phyloP scores from a whole-genome alignment of 2,797 vertebrate species.

The Pantherophis alleghaniensis region DNA sequence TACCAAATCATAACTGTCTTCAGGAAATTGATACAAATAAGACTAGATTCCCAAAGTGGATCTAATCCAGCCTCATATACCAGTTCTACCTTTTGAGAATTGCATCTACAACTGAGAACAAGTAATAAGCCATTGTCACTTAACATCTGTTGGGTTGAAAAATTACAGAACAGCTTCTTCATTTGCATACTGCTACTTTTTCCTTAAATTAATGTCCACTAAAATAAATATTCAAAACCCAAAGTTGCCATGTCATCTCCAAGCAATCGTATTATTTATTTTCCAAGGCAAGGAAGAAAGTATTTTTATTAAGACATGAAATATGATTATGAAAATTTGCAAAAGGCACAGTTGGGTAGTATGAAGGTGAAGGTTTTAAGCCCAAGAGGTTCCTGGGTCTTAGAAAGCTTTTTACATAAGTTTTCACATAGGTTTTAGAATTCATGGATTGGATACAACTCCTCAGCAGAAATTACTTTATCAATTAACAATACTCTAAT shows the following conservation, averaged over 20 bases:
- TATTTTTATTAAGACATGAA: not conserved
- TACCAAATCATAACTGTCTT: not conserved
- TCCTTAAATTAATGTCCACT: not conserved
- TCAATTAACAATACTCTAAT: not conserved
- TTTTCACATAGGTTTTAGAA: not conserved
- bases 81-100: not conserved
- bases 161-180: not conserved
- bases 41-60: not conserved
- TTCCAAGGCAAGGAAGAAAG: not conserved
- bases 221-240: not conserved
- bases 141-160: not conserved
- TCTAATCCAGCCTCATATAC: not conserved
- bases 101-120: not conserved
- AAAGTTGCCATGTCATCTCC: not conserved
- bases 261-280: not conserved
- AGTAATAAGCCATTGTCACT: not conserved
- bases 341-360: not conserved
- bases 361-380: not conserved
- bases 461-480: not conserved
- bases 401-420: not conserved
- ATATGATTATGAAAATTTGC: not conserved
- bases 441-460: not conserved
- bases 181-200: not conserved
- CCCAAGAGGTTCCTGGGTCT: not conserved
- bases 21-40: not conserved